Evolutionary conservation across 2,113 vertebrate genomes (phyloP).

Genomic region (human): GRCh38 chr7:88000501-88001000

Average conservation of each 20-base stretch:
- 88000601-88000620: constrained; percentile 39
- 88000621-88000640: background rate
- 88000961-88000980: background rate
- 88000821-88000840: background rate
- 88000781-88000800: constrained; percentile 45
- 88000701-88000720: constrained; percentile 36
- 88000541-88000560: constrained; percentile 43
- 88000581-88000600: constrained; percentile 40
- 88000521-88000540: constrained; percentile 24
- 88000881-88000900: background rate
- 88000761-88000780: constrained; percentile 8
- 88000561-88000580: constrained; percentile 41
- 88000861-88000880: background rate
- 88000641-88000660: background rate
- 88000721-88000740: background rate
- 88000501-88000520: constrained; percentile 47
- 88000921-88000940: background rate
- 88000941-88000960: background rate
- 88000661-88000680: constrained; percentile 3
- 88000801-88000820: background rate
- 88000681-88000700: background rate
- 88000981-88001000: background rate
- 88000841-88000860: background rate
- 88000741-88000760: background rate
- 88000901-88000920: background rate